Conservation (phyloP, 2,888 invertebrate genomes). For the Steinernema hermaphroditum region DNA sequence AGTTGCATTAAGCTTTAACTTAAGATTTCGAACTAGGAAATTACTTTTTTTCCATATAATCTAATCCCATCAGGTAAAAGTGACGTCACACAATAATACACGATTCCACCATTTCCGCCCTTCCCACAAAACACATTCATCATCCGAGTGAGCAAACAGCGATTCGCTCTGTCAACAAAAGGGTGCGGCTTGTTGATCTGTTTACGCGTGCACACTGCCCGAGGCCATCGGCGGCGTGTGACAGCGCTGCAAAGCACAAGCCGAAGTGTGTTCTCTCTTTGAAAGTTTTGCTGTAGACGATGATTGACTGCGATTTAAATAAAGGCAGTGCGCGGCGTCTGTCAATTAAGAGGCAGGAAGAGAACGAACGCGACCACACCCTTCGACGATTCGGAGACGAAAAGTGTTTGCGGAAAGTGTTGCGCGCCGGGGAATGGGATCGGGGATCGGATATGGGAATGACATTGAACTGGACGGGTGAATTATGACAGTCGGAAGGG, state of each 20-base stretch:
- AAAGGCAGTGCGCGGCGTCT: too few relatives aligned
- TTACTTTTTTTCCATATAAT: too few relatives aligned
- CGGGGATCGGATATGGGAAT: neutral
- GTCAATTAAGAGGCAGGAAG: neutral
- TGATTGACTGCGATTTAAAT: too few relatives aligned
- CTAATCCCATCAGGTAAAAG: too few relatives aligned
- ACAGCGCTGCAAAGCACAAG: too few relatives aligned
- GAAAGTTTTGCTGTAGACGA: too few relatives aligned
- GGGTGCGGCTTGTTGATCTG: constrained; percentile 29
- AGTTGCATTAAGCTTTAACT: too few relatives aligned
- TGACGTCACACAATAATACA: too few relatives aligned
- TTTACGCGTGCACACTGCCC: neutral
- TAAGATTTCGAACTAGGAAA: too few relatives aligned
- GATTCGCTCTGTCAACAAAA: constrained; percentile 15
- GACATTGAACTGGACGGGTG: neutral
- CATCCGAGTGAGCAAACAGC: neutral
- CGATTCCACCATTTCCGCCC: too few relatives aligned
- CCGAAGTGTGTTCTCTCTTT: too few relatives aligned
- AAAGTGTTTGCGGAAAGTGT: constrained; percentile 6
- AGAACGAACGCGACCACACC: constrained; percentile 22
- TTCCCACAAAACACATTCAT: neutral
- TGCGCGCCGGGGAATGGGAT: neutral
- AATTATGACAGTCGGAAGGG: neutral
- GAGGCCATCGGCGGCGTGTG: too few relatives aligned
- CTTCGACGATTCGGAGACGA: constrained; percentile 1